Evolutionary conservation across 2,888 invertebrate species (phyloP).

Genomic region (Trachelus stipa): DNA sequence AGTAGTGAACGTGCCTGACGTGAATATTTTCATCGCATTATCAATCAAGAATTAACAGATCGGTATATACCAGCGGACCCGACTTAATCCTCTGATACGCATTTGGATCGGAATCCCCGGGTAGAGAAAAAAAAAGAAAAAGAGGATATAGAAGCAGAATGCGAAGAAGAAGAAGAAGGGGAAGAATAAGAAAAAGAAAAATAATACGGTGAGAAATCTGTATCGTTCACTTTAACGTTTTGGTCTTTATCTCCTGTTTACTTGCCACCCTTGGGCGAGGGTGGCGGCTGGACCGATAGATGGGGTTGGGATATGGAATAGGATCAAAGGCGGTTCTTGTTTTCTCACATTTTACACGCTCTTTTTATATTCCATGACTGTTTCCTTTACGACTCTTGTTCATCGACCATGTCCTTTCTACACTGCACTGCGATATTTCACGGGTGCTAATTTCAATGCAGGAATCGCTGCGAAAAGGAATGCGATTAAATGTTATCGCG

Average conservation of each 20-base stretch:
- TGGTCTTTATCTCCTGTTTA: not conserved
- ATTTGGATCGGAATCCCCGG: not conserved
- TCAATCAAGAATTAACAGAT: conserved; percentile 23
- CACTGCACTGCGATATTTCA: not conserved
- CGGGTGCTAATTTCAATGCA: not conserved
- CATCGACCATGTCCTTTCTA: not conserved
- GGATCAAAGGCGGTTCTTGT: not conserved
- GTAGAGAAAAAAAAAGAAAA: not conserved
- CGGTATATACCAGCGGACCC: not conserved
- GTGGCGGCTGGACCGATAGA: not conserved
- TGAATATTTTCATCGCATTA: conserved; percentile 27
- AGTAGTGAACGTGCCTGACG: conserved; percentile 7
- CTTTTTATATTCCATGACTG: too few species aligned
- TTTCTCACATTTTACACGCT: not conserved
- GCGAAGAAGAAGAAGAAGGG: not conserved
- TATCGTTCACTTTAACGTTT: not conserved
- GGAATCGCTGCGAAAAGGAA: not conserved
- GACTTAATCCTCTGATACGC: not conserved
- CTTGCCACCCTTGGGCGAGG: not conserved
- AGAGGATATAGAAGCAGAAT: not conserved
- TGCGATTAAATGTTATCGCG: not conserved
- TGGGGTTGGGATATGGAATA: not conserved
- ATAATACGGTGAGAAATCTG: not conserved
- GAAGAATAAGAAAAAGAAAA: not conserved
- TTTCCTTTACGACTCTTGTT: not conserved